Conservation (phyloP, 2,113 vertebrate genomes). For the Todiramphus chloris region DNA sequence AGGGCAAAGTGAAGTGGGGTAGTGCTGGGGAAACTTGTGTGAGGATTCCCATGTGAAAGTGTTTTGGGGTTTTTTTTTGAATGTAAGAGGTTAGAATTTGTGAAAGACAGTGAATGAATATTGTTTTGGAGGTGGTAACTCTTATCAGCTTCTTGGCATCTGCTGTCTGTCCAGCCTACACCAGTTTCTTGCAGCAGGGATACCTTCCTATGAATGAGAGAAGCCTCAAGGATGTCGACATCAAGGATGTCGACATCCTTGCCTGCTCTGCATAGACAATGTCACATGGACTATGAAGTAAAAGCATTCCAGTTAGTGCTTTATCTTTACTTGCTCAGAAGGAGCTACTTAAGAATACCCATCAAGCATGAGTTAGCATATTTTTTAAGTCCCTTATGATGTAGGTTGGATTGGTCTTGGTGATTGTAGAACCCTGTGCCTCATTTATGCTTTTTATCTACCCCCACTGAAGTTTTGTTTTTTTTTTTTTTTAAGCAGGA, state of each 20-base stretch:
- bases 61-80: background rate
- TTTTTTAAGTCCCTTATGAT: background rate
- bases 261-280: background rate
- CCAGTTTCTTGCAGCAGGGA: background rate
- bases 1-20: background rate
- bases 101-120: background rate
- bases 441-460: background rate
- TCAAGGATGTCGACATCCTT: background rate
- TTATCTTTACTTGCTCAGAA: background rate
- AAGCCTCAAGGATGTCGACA: background rate
- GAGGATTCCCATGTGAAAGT: background rate
- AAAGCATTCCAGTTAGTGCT: background rate
- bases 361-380: background rate
- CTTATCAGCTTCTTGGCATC: background rate
- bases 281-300: fast-evolving
- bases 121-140: background rate
- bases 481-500: background rate
- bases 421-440: background rate
- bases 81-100: background rate
- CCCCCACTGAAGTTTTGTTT: fast-evolving
- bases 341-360: background rate
- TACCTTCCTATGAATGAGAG: background rate
- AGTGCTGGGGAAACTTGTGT: background rate
- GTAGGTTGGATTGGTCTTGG: background rate
- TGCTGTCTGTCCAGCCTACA: background rate